Evolutionary conservation across 2,888 invertebrate species (phyloP).

Genomic region (Athalia rosae): DNA sequence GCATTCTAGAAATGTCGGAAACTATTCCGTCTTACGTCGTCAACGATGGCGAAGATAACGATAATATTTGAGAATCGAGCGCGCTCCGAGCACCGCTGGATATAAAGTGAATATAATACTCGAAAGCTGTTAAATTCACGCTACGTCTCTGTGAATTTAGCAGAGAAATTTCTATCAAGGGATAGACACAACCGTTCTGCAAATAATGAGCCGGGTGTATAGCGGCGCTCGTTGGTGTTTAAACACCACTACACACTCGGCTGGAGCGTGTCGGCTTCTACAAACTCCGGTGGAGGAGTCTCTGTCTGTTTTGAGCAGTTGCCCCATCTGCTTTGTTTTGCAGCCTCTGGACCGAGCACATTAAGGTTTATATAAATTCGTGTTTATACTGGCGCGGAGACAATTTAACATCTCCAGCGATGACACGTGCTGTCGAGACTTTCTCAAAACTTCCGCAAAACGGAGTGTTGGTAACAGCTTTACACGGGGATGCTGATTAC

Average conservation of each 20-base stretch:
- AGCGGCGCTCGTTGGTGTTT: too few species aligned
- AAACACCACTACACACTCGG: too few species aligned
- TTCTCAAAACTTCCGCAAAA: neutral
- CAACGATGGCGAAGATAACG: too few species aligned
- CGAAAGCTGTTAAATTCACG: neutral
- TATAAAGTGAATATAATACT: too few species aligned
- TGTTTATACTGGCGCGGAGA: neutral
- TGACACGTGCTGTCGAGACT: constrained; percentile 26
- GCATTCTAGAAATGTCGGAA: constrained; percentile 13
- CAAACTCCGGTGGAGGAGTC: neutral
- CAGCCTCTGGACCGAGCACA: too few species aligned
- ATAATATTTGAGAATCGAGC: too few species aligned
- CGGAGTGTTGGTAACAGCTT: neutral
- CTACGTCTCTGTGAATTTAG: neutral
- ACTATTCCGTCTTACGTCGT: too few species aligned
- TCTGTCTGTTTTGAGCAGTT: too few species aligned
- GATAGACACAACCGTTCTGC: neutral
- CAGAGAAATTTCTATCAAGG: neutral
- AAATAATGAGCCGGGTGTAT: too few species aligned
- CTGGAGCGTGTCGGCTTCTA: neutral
- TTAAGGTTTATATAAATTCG: constrained; percentile 1
- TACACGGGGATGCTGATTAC: too few species aligned
- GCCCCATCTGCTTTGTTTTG: too few species aligned
- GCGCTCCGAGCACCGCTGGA: too few species aligned
- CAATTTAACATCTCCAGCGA: neutral